Base-by-base conservation (phyloP, 2,888 invertebrate species). In the Malachius bipustulatus region DNA sequence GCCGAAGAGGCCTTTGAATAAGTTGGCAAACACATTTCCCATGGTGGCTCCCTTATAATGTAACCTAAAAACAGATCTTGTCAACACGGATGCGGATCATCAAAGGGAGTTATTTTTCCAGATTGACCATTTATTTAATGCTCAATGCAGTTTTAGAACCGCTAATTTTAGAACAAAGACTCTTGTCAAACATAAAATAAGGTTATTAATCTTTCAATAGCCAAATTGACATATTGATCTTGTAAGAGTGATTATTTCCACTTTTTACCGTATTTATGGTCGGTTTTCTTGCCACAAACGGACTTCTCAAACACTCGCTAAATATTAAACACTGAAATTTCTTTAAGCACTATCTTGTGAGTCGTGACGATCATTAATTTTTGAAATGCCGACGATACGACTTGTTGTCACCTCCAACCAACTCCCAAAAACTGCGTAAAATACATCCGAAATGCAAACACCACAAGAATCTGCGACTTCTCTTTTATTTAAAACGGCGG, bases 1-100 rank as follows among this genome's bases (percentile, higher is more conserved):
- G 73, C 98, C 97, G 71, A 98, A 97, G 55, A 98, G 87, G 75
- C 94, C 89, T 78, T 91, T 91, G 73, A 98, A 97, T 67, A 98
- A 75, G 71, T 83, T 89, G 60, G 88, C 82, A 71, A 97, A 91
- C 70, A 90, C 80, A 74, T 90, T 91, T 72, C 97, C 96, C 97
- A 97, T 97, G 69, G 67, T 79, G 70, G 65, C 64, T 67, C 64
- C 64, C 71, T 59, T 59, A 48, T 50, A 38, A 36, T 45, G 43
- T 50, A 51, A 59, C 54, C 57, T 56, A 44, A 41, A 56, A 54
- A 26, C 32, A 14, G 14, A 28, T 27, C 30, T 30, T 38, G 27
- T 19, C 6, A 19, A 19, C 24, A 19, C 24, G n/a, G 24, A 8
- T 19, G 24, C n/a, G 6, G n/a, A 19, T 6, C 24, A 19, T n/a